Percentiles rank a stretch among this genome's conserved stretches.
These are phyloP conservation scores for Otolemur garnettii DNA, from an alignment of 2,113 vertebrate genomes.

Conservation along the genomic window DNA sequence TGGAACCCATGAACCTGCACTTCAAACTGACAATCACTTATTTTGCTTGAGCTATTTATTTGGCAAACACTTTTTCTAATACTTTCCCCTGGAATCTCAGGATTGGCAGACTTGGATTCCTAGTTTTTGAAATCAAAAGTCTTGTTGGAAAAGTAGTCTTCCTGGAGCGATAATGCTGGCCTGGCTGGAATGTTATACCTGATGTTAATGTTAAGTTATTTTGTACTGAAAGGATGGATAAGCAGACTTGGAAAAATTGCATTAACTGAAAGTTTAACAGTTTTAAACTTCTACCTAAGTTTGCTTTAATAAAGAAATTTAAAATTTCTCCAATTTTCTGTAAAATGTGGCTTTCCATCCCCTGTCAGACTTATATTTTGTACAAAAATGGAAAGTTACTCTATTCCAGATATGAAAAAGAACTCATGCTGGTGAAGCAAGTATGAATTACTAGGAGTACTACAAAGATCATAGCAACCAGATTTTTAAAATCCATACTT, in stretches of 20 bases:
- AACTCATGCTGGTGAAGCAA: neutral
- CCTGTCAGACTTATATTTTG: neutral
- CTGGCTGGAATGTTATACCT: neutral
- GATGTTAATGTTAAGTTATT: neutral
- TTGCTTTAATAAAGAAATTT: neutral
- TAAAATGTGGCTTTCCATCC: neutral
- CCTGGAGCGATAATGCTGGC: neutral
- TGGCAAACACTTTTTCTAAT: neutral
- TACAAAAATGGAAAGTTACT: neutral
- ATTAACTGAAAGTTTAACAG: neutral
- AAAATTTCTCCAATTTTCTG: neutral
- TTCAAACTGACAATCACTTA: neutral
- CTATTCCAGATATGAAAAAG: neutral
- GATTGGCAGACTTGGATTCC: neutral
- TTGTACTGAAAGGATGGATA: neutral
- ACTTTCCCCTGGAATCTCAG: neutral
- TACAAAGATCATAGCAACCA: neutral
- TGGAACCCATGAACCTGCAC: neutral
- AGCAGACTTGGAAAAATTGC: neutral
- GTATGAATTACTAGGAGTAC: neutral
- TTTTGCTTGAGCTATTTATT: conserved; percentile 6
- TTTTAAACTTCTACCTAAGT: neutral
- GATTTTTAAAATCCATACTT: neutral
- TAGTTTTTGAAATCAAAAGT: conserved; percentile 6
- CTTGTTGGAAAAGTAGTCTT: neutral